phyloP scores from a whole-genome alignment of 2,888 invertebrate genomes.

The Epistrophe eligans region DNA sequence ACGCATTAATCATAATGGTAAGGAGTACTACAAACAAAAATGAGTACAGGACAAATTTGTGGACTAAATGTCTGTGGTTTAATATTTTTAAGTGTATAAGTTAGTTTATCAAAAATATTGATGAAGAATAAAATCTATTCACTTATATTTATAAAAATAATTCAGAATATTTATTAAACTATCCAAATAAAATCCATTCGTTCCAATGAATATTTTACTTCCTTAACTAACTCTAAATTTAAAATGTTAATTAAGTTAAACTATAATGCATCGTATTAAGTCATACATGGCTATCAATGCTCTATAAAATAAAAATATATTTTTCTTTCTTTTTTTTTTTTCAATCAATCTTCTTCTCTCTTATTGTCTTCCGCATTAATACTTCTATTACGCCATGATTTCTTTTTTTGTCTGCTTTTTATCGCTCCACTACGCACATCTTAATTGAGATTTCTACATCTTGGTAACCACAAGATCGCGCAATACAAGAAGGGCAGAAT shows the following conservation, averaged over 20 bases:
- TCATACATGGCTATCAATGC: conserved; percentile 27
- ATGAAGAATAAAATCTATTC: too few relatives aligned
- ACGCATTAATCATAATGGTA: too few relatives aligned
- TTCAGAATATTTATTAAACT: too few relatives aligned
- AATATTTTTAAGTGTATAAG: too few relatives aligned
- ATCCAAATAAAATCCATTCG: too few relatives aligned
- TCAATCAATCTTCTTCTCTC: conserved; percentile 58
- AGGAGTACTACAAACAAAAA: too few relatives aligned
- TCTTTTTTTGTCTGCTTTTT: conserved; percentile 40
- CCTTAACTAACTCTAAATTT: neutral
- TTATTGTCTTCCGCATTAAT: conserved; percentile 66
- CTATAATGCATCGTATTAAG: conserved; percentile 14
- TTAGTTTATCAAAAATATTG: too few relatives aligned
- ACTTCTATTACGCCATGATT: conserved; percentile 33
- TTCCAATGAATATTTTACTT: neutral
- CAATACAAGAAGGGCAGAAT: conserved; percentile 37
- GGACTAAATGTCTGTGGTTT: too few relatives aligned
- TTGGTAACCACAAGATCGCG: conserved; percentile 44
- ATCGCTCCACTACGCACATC: conserved; percentile 58
- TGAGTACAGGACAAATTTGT: too few relatives aligned
- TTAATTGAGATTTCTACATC: conserved; percentile 59
- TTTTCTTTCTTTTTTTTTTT: conserved; percentile 5
- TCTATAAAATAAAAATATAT: conserved; percentile 18
- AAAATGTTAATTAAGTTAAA: conserved; percentile 30
- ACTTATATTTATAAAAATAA: too few relatives aligned